phyloP scores from a whole-genome alignment of 2,888 invertebrate genomes.

The Ischnura elegans region DNA sequence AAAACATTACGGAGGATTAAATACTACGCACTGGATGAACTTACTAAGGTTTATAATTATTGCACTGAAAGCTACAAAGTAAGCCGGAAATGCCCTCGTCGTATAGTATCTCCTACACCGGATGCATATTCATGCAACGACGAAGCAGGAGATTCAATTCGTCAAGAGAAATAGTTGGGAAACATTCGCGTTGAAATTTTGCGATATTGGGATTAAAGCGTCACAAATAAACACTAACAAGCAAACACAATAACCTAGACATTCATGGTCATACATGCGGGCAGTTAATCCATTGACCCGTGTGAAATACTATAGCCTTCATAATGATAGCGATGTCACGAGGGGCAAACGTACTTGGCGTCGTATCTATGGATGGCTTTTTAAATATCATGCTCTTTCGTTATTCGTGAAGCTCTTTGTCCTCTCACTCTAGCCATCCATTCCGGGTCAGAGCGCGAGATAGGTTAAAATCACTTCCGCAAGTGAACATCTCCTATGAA shows the following conservation, averaged over 20 bases:
- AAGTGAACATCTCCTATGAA: slow-evolving; percentile 31
- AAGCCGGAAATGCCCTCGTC: too few species aligned
- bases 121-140: too few species aligned
- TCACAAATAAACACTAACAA: neutral
- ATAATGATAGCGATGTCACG: neutral
- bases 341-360: neutral
- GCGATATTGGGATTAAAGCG: neutral
- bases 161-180: too few species aligned
- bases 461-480: slow-evolving; percentile 11
- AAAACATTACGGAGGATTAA: too few species aligned
- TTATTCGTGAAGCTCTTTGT: neutral
- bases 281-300: neutral
- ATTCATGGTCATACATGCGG: neutral
- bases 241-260: neutral
- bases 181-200: too few species aligned
- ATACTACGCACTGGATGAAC: too few species aligned
- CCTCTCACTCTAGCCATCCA: neutral
- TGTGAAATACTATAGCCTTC: neutral
- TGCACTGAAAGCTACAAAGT: too few species aligned
- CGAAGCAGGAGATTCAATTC: too few species aligned
- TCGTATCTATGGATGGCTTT: neutral
- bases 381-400: neutral
- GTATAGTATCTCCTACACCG: too few species aligned
- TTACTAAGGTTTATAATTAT: too few species aligned
- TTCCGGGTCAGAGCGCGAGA: slow-evolving; percentile 6